Percentiles rank a stretch among this genome's conserved stretches.
These are phyloP conservation scores for Drosophila helvetica DNA, from an alignment of 2,888 invertebrate genomes.

Conservation along the genomic window DNA sequence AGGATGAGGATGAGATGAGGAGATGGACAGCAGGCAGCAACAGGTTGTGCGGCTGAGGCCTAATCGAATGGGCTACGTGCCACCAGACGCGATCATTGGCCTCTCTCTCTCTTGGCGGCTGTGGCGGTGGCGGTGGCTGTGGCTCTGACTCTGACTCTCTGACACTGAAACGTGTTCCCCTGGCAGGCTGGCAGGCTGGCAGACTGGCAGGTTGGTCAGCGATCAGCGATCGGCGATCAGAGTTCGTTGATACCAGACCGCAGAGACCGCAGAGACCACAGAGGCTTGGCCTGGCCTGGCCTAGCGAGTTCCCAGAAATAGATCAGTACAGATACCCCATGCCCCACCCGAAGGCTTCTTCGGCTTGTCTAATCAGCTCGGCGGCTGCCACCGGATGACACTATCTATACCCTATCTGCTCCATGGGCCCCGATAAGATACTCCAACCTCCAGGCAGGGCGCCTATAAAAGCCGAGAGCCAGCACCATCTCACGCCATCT, in stretches of 20 bases:
- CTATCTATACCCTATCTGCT: slow-evolving; percentile 26
- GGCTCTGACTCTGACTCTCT: neutral
- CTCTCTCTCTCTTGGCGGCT: neutral
- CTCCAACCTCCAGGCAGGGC: neutral
- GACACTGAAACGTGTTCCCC: slow-evolving; percentile 59
- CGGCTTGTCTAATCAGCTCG: slow-evolving; percentile 50
- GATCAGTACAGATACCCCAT: slow-evolving; percentile 10
- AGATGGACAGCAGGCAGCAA: slow-evolving; percentile 39
- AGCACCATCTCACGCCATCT: slow-evolving; percentile 1
- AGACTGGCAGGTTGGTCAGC: neutral
- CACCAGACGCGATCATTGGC: slow-evolving; percentile 38
- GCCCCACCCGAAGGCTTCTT: slow-evolving; percentile 1
- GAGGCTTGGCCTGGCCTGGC: neutral
- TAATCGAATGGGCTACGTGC: slow-evolving; percentile 60
- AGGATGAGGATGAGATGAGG: slow-evolving; percentile 32
- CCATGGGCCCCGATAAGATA: slow-evolving; percentile 54
- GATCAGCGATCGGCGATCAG: slow-evolving; percentile 21
- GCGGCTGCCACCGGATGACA: slow-evolving; percentile 36
- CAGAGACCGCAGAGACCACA: too few species aligned
- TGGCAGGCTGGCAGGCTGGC: neutral
- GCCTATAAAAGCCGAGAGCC: slow-evolving; percentile 49
- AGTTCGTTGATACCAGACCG: slow-evolving; percentile 63
- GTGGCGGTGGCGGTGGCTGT: slow-evolving; percentile 6
- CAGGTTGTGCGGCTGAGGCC: slow-evolving; percentile 57
- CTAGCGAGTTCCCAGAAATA: slow-evolving; percentile 21